Base-by-base conservation (phyloP, 2,888 invertebrate genomes). In the Horisme vitalbata region DNA sequence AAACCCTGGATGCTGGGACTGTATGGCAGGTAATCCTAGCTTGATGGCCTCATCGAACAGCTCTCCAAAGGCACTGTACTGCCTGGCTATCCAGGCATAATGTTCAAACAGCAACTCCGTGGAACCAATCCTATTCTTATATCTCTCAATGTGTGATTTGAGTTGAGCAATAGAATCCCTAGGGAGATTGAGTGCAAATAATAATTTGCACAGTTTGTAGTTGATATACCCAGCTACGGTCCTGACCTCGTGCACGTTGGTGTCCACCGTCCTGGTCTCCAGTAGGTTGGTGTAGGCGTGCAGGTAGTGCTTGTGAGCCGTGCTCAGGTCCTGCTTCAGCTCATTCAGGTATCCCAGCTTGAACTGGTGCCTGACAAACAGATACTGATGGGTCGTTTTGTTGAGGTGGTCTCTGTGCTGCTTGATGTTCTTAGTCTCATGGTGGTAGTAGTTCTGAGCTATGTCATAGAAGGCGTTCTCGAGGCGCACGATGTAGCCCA, bases 321-420 rank as follows among this genome's bases (percentile, higher is more conserved):
- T 94, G 69, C 93, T 94, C 59, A 93, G 91, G 74, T 99, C 99
- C 75, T 98, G 97, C 65, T 96, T 95, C 53, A 99, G 83, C 85
- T 99, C 99, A 70, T 96, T 96, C 38, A 98, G 93, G 85, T 98
- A 99, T 0, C 96, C 99, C 78, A 99, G 93, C 88, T 99, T 99
- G 75, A 98, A 99, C 72, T 98, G 97, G 86, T 99, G 99, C 20
- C 99, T 90, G 14, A 99, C 97, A 90, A 96, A 96, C 38, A 99
- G 91, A 65, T 96, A 95, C 77, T 96, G 96, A 83, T 99, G 98
- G 11, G 95, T 94, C 7, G 95, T 95, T 83, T 96, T 96, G 63
- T 97, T 97, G 21, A 98, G 91, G 69, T 96, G 95, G 71, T 98
- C 98, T 61, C 95, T 92, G 76, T 98, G 98, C 30, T 94, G 93